These are phyloP conservation scores for Scaptomyza pallida DNA, from an alignment of 1,140 invertebrate genomes.

Conservation along the genomic window DNA sequence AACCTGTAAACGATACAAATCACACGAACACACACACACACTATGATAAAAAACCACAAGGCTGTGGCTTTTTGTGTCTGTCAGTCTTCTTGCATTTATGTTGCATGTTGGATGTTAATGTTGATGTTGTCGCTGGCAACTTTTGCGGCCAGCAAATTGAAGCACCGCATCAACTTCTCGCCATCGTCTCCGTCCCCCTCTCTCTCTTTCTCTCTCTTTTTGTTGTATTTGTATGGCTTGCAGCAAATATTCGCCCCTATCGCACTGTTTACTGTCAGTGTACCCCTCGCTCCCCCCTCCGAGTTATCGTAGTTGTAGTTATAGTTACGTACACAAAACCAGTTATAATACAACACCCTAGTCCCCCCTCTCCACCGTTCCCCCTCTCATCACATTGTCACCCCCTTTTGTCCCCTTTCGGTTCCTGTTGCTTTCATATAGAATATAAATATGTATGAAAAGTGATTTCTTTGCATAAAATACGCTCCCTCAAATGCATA, in stretches of 20 bases:
- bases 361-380: background rate
- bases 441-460: slow-evolving; percentile 56
- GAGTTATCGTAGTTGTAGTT: slow-evolving; percentile 25
- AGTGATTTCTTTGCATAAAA: slow-evolving; percentile 82
- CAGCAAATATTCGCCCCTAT: slow-evolving; percentile 79
- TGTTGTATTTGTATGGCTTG: slow-evolving; percentile 76
- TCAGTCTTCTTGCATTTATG: slow-evolving; percentile 5
- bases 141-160: slow-evolving; percentile 73
- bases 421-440: slow-evolving; percentile 44
- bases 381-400: background rate
- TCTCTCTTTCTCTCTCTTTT: background rate
- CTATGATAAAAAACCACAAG: slow-evolving; percentile 44
- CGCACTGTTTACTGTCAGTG: no score
- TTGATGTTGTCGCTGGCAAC: slow-evolving; percentile 60
- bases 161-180: slow-evolving; percentile 70
- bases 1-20: slow-evolving; percentile 73
- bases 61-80: slow-evolving; percentile 20
- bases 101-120: slow-evolving; percentile 29
- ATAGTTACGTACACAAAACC: slow-evolving; percentile 35
- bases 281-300: slow-evolving; percentile 61
- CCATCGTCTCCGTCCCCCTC: no score
- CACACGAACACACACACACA: slow-evolving; percentile 32
- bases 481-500: slow-evolving; percentile 24
- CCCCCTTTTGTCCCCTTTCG: background rate
- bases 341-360: slow-evolving; percentile 19